Base-by-base conservation (phyloP, 2,888 invertebrate genomes). In the Teleiodes luculella region DNA sequence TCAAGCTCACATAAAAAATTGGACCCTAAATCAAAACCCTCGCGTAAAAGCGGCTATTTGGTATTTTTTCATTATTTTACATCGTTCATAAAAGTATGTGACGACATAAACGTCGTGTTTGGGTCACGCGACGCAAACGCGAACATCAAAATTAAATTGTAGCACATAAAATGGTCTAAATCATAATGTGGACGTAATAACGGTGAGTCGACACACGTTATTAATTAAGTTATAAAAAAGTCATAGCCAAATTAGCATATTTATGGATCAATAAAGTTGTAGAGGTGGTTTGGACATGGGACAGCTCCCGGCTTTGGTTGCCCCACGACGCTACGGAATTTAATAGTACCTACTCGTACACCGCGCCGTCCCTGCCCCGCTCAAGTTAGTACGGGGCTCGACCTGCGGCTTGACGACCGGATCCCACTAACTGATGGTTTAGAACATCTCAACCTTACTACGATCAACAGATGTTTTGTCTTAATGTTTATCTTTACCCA, bases 171-270 rank as follows among this genome's bases (percentile, higher is more conserved):
- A 81, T 78, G 78, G 73, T 75, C 77, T 83, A 85, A 87, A 86
- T 85, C 86, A 80, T 85, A 86, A 84, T 81, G 80, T 79, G 70
- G 65, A 63, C 56, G 60, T 62, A 69, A 70, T 72, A 63, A 67
- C 67, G 67, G 69, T 65, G 68, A 63, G 66, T 67, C 72, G 71
- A 70, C 76, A 80, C 76, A 78, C 80, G 84, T 86, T 84, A 87
- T 88, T 87, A 86, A 88, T 88, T 87, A 86, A 83, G 86, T 84
- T 85, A 86, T 88, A 86, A 87, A 87, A 86, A 80, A 83, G 84
- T 86, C 86, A 81, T 83, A 77, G 76, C 76, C 74, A 78, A 81
- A 88, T 87, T 85, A 86, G 79, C 86, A 86, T 87, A 82, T 88
- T 88, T 88, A 88, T 83, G 79, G 74, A 60, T 70, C 74, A 71